phyloP scores from a whole-genome alignment of 2,113 vertebrate genomes.

The Dipodomys merriami region DNA sequence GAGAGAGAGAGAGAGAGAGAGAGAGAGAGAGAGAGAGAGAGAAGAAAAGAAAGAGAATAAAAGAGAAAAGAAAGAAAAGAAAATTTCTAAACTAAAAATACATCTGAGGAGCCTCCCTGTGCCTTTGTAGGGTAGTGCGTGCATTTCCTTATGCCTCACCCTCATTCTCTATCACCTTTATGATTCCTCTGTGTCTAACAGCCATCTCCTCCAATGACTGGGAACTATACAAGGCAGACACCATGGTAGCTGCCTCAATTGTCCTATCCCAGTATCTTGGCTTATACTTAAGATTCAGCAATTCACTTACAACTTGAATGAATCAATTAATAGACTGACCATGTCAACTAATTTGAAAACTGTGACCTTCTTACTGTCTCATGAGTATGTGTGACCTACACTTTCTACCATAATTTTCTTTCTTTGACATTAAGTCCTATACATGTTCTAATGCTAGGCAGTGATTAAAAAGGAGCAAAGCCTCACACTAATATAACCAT shows the following conservation, averaged over 20 bases:
- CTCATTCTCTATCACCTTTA: rapidly evolving
- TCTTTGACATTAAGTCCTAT: not conserved
- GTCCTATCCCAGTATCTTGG: not conserved
- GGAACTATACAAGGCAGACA: not conserved
- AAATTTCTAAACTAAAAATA: not conserved
- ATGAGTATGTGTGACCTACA: not conserved
- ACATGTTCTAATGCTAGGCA: not conserved
- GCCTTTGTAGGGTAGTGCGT: not conserved
- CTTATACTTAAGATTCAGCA: not conserved
- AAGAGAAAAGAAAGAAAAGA: too few species aligned
- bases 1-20: too few species aligned
- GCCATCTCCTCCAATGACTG: not conserved
- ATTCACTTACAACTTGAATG: not conserved
- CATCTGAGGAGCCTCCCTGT: not conserved
- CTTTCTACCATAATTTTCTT: not conserved
- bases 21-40: too few species aligned
- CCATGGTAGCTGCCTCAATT: not conserved
- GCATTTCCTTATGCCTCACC: not conserved
- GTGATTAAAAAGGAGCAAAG: not conserved
- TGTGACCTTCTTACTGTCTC: not conserved
- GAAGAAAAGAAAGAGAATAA: too few species aligned
- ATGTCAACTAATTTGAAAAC: not conserved
- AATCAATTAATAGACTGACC: not conserved
- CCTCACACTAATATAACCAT: not conserved
- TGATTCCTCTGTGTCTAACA: too few species aligned